Conservation (phyloP, 2,888 invertebrate genomes). For the Callyntrura sp. region DNA sequence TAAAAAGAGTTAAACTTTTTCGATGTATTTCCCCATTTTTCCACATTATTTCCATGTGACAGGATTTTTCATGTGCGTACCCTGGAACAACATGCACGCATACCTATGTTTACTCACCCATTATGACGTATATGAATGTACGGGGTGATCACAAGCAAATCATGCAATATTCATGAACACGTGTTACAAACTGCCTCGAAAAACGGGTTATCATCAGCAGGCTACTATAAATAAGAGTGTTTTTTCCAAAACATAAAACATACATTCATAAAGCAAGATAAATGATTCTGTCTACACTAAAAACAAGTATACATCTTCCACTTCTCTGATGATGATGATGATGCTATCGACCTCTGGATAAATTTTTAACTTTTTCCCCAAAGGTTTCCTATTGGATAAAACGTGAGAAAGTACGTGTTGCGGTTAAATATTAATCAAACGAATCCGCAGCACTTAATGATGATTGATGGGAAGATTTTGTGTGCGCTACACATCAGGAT, state of each 20-base stretch:
- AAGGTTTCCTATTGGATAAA: neutral
- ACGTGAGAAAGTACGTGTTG: neutral
- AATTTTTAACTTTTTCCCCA: neutral
- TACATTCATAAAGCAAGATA: neutral
- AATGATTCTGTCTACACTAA: neutral
- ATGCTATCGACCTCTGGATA: too few relatives aligned
- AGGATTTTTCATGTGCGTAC: neutral
- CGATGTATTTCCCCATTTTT: neutral
- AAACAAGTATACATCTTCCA: too few relatives aligned
- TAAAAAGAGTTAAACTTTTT: too few relatives aligned
- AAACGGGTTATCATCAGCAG: slow-evolving; percentile 44
- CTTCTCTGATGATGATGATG: neutral
- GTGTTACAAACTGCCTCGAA: slow-evolving; percentile 45
- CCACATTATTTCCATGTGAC: neutral
- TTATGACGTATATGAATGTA: neutral
- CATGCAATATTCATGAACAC: slow-evolving; percentile 76
- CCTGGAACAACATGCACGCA: neutral
- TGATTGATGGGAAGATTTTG: slow-evolving; percentile 73
- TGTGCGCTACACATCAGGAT: neutral
- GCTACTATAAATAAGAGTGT: neutral
- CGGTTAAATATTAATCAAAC: slow-evolving; percentile 23
- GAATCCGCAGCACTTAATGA: slow-evolving; percentile 49
- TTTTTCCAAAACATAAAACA: neutral
- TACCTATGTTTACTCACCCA: neutral
- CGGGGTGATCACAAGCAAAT: slow-evolving; percentile 10